Percentiles rank a stretch among this genome's conserved stretches.
These are phyloP conservation scores for Pygocentrus nattereri DNA, from an alignment of 2,797 vertebrate species.

Conservation along the genomic window DNA sequence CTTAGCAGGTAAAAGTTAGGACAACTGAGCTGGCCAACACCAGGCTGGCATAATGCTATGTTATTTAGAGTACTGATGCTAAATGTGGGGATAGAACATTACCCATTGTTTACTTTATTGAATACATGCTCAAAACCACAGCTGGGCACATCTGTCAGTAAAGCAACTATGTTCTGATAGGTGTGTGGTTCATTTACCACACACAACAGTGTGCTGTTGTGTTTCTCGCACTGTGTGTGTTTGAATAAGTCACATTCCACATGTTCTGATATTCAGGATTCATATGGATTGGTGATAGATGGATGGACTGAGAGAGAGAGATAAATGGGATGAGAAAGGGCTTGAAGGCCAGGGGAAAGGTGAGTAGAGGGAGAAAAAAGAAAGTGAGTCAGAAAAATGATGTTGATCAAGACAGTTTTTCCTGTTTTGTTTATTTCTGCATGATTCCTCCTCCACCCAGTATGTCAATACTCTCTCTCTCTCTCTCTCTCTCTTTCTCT, in stretches of 20 bases:
- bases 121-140: too few relatives aligned
- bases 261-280: background rate
- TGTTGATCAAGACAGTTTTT: slow-evolving; percentile 23
- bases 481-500: slow-evolving; percentile 20
- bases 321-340: background rate
- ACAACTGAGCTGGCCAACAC: too few relatives aligned
- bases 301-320: background rate
- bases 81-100: too few relatives aligned
- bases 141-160: too few relatives aligned
- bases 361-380: background rate
- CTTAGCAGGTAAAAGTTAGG: too few relatives aligned
- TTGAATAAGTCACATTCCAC: background rate
- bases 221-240: background rate
- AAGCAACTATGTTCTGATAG: too few relatives aligned
- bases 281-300: slow-evolving; percentile 4
- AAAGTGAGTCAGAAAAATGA: slow-evolving; percentile 38
- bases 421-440: slow-evolving; percentile 23
- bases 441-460: slow-evolving; percentile 1
- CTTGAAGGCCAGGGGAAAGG: background rate
- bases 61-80: too few relatives aligned
- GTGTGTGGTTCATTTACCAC: too few relatives aligned
- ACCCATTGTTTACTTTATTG: too few relatives aligned
- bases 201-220: background rate
- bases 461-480: slow-evolving; percentile 25
- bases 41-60: too few relatives aligned